Percentiles rank a stretch among this genome's conserved stretches.
phyloP scores from a whole-genome alignment of 2,797 vertebrate genomes.

The Enteromius unitaeniatus region DNA sequence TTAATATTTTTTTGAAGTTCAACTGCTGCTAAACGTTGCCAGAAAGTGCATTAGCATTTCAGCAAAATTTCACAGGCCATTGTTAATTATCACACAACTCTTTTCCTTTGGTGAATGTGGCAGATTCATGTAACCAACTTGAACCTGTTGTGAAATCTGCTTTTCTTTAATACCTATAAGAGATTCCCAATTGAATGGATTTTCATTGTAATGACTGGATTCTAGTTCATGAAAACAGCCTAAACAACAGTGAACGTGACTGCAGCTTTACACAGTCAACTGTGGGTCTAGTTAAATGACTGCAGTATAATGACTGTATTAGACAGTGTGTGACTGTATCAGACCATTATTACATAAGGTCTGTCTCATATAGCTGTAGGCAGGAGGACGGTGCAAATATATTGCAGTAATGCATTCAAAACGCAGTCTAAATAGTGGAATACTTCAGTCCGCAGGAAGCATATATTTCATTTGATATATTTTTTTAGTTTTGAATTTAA shows the following conservation, averaged over 20 bases:
- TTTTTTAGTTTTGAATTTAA: neutral
- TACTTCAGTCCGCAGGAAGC: neutral
- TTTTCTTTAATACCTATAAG: neutral
- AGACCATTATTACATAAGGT: slow-evolving; percentile 26
- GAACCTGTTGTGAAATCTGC: neutral
- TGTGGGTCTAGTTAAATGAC: slow-evolving; percentile 2
- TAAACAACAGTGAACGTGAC: neutral
- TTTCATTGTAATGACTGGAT: neutral
- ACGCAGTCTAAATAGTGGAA: neutral
- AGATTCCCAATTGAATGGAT: neutral
- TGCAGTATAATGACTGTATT: neutral
- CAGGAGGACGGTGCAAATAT: neutral
- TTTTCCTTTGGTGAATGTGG: neutral
- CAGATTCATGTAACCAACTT: neutral
- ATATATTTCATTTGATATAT: slow-evolving; percentile 13
- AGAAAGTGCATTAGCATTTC: neutral
- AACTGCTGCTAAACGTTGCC: neutral
- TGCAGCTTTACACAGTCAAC: neutral
- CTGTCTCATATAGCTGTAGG: slow-evolving; percentile 29
- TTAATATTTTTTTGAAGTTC: neutral
- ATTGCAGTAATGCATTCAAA: neutral
- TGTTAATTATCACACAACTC: neutral
- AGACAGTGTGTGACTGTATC: slow-evolving; percentile 7
- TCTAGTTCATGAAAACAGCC: neutral
- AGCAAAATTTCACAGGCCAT: neutral